Evolutionary conservation across 2,888 invertebrate species (phyloP), one percentile per base, ranked within the genome.

Genomic region (Metellina segmentata): DNA sequence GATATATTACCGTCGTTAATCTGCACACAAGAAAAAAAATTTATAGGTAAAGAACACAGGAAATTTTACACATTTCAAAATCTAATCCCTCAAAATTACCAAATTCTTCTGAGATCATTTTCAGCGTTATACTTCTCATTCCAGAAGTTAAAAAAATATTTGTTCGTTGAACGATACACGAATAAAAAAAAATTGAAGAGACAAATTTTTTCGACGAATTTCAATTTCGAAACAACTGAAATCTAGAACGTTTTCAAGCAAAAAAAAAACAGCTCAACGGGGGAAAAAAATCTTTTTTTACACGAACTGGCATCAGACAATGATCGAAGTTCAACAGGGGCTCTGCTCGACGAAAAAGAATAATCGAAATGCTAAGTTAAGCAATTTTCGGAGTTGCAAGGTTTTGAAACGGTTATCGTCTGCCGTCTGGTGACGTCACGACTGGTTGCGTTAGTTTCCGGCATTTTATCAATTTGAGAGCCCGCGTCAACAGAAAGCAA

Each of bases 391-490:
- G 48, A 72, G 87, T 71, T 53, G 79, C 72, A 51, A 48, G 81
- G 49, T 72, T 82, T 87, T 70, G 7, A 9, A 81, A 87, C 81
- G n/a, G 8, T 90, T 90, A 90, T 85, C 89, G 89, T 90, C 89
- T 90, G 78, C 87, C 16, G 88, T 90, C 89, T 90, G 85, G 61
- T 90, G 83, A 85, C 89, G 79, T 90, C 71, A 90, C 51, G 13
- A 52, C 34, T 20, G 51, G 79, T 85, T 85, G 89, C 89, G 48
- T 78, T 71, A 49, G n/a, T 48, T 83, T 90, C 88, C 83, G 82
- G 83, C 85, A 90, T 83, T 83, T 89, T 89, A 89, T 90, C 85
- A 78, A 49, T 19, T 49, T 16, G 20, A 52, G 75, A 52, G 75
- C 69, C 48, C 61, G n/a, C 34, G 78, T 86, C 86, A 82, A 79